phyloP scores from a whole-genome alignment of 2,888 invertebrate genomes.

The Synergus laeviventris region DNA sequence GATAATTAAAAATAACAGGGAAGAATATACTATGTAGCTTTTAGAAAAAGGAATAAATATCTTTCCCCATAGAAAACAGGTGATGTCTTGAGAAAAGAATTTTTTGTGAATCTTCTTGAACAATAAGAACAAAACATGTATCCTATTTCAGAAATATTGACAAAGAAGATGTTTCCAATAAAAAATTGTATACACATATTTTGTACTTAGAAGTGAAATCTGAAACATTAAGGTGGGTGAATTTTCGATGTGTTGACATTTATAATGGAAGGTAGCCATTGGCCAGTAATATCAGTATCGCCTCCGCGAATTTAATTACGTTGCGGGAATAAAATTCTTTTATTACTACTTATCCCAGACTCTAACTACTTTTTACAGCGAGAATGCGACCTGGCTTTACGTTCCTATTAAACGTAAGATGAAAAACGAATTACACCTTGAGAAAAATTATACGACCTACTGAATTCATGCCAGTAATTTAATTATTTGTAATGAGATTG shows the following conservation, averaged over 20 bases:
- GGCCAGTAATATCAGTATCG: slow-evolving; percentile 1
- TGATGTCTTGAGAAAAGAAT: neutral
- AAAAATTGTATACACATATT: neutral
- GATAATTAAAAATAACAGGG: too few relatives aligned
- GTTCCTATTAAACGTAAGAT: slow-evolving; percentile 11
- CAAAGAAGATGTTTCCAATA: neutral
- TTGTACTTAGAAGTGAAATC: neutral
- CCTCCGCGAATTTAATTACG: slow-evolving; percentile 7
- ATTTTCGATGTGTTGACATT: neutral
- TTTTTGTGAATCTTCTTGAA: neutral
- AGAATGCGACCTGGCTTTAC: slow-evolving; percentile 15
- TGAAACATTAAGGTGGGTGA: neutral
- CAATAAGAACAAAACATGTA: neutral
- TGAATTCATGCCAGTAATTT: slow-evolving; percentile 6
- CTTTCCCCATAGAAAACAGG: too few relatives aligned
- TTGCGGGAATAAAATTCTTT: slow-evolving; percentile 4
- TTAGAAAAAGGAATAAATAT: neutral
- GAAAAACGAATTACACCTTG: slow-evolving; percentile 7
- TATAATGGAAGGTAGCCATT: neutral
- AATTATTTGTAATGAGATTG: neutral
- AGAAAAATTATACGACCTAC: slow-evolving; percentile 16
- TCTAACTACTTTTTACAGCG: slow-evolving; percentile 15
- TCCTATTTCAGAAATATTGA: neutral
- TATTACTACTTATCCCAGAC: slow-evolving; percentile 20
- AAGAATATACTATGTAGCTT: too few relatives aligned